Evolutionary conservation across 2,113 vertebrate species (phyloP), one percentile per base, ranked within the genome.

Genomic region (Choloepus hoffmanni): DNA sequence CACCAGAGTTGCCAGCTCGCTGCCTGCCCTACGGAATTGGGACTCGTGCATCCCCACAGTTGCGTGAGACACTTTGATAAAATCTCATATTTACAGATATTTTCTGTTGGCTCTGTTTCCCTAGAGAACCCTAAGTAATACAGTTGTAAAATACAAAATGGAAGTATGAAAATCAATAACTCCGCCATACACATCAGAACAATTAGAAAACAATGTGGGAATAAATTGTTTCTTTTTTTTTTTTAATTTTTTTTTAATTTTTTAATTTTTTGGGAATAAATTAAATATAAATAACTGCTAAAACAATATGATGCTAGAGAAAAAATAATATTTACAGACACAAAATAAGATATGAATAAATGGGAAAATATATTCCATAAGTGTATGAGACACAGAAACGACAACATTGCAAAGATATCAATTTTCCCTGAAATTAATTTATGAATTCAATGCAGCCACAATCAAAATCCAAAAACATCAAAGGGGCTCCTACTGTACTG

Each of bases 361-460:
- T 7, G 36, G 79, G 36, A 72, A 55, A 70, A 45, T 11, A n/a
- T 33, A 90, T 72, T 91, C 65, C 40, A 1, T 48, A n/a, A 77
- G 28, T 79, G 33, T 40, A 87, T 87, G 21, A 58, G 53, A 58
- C 13, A 79, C 24, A 23, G 23, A 93, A 62, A 87, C 77, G 40
- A 81, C 7, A 62, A 53, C 33, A 40, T 13, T 65, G 72, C 53
- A 79, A 79, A 79, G 74, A 70, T 24, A 60, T 21, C 36, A 33
- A 82, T 36, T 60, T 18, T 82, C 74, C 36, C 67, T 65, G 89
- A 74, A 82, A 74, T 82, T 73, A 81, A 58, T n/a, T 84, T 58
- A 36, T 60, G 50, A 82, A 74, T 83, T 82, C 77, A 89, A 82
- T 36, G 53, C 28, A 93, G n/a, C 67, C 48, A 85, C 21, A 92